phyloP scores from a whole-genome alignment of 1,140 invertebrate species.

The Macrobrachium nipponense region DNA sequence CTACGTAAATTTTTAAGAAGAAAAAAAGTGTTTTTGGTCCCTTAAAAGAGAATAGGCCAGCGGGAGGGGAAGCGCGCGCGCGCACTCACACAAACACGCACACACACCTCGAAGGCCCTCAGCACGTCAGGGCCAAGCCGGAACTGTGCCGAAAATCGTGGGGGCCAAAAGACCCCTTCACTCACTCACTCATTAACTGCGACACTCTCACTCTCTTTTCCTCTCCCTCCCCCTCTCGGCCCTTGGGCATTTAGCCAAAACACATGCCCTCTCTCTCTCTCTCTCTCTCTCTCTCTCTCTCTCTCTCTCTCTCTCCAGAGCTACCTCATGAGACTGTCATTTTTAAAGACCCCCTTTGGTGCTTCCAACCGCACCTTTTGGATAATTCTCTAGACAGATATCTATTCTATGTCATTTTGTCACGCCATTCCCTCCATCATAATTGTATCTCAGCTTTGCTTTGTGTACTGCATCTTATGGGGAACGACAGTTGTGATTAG shows the following conservation, averaged over 20 bases:
- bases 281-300: not conserved
- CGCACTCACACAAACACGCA: too few species aligned
- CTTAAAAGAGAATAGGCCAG: conserved; percentile 24
- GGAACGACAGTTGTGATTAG: too few species aligned
- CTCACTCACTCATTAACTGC: not conserved
- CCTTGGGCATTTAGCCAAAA: not conserved
- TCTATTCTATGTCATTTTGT: too few species aligned
- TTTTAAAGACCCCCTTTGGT: too few species aligned
- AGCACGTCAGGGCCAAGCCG: conserved; percentile 36
- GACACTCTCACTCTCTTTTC: not conserved
- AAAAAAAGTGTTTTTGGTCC: conserved; percentile 17
- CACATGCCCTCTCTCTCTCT: not conserved
- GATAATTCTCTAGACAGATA: too few species aligned
- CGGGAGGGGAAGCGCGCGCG: conserved; percentile 7
- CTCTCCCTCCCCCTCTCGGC: not conserved
- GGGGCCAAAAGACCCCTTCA: conserved; percentile 28
- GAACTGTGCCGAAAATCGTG: conserved; percentile 39
- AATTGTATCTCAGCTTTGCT: too few species aligned
- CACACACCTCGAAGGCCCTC: conserved; percentile 1
- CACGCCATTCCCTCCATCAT: too few species aligned
- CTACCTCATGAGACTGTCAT: too few species aligned
- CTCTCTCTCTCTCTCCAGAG: not conserved
- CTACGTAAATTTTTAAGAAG: not conserved
- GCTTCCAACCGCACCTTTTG: too few species aligned
- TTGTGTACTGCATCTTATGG: too few species aligned